Evolutionary conservation across 2,797 vertebrate genomes (phyloP).

Genomic region (Salmo trutta): DNA sequence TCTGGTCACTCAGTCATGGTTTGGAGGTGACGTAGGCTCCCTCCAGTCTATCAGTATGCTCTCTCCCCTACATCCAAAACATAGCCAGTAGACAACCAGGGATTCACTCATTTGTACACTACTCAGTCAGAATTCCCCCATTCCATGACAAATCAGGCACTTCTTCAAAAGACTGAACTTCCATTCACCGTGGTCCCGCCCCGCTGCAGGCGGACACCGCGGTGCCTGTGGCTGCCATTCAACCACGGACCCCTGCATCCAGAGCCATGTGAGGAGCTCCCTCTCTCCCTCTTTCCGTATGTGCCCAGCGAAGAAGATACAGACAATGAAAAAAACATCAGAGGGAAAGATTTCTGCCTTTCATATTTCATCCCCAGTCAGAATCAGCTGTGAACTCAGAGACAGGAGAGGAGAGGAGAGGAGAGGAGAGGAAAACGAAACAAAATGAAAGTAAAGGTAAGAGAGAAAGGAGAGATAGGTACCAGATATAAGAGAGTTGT

Average conservation of each 20-base stretch:
- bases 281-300: background rate
- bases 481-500: slow-evolving; percentile 12
- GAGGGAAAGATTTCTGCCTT: slow-evolving; percentile 44
- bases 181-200: slow-evolving; percentile 44
- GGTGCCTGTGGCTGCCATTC: slow-evolving; percentile 41
- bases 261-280: slow-evolving; percentile 34
- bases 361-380: slow-evolving; percentile 47
- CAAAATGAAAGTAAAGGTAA: background rate
- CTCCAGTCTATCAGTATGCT: too few species aligned
- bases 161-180: slow-evolving; percentile 56
- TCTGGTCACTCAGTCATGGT: too few species aligned
- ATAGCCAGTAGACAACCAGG: background rate
- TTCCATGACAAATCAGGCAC: background rate
- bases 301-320: slow-evolving; percentile 5
- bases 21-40: too few species aligned
- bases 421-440: slow-evolving; percentile 4
- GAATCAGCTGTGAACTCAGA: slow-evolving; percentile 40
- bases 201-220: slow-evolving; percentile 33
- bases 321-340: slow-evolving; percentile 53
- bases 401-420: slow-evolving; percentile 8
- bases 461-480: slow-evolving; percentile 13
- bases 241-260: slow-evolving; percentile 27
- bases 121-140: background rate
- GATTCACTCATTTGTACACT: background rate
- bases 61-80: background rate